Base-by-base conservation (phyloP, 2,113 vertebrate species). In the Channa argus region DNA sequence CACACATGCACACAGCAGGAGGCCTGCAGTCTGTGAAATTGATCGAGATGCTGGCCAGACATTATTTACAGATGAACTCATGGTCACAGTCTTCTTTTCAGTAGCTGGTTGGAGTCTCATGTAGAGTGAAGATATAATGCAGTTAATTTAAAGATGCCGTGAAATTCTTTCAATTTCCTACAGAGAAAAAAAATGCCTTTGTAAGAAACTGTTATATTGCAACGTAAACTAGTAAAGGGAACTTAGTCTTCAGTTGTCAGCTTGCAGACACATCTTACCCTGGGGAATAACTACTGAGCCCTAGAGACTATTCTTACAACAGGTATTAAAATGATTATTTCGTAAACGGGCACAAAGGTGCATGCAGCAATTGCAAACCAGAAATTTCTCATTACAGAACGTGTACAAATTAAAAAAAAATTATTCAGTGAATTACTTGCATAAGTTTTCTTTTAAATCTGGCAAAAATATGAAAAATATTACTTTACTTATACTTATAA, bases 1-100 rank as follows among this genome's bases (percentile, higher is more conserved):
- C 89, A 79, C 87, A 88, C 80, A 84, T 51, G 12, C 53, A 50
- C 62, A 0, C 85, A 66, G 43, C 77, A 13, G 84, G 84, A 64
- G 82, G 75, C 34, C 61, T 41, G 6, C 61, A 56, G 83, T 90
- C 84, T 90, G 83, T 90, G 84, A 87, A 91, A 90, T 69, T 84
- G 88, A 90, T 88, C 79, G 80, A 90, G 83, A 89, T 60, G 79
- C 65, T 63, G 47, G 68, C 64, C 74, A 86, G 80, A 84, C 86
- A 71, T 71, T 82, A 74, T 43, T 54, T 63, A 73, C 49, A 72
- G 76, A 76, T 73, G 65, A 58, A 63, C 50, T 59, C 73, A 55
- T 51, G 37, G 4, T 44, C 46, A 41, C 33, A 45, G 43, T 33
- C 56, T 69, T 46, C 71, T 15, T 1, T 47, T n/a, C 14, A 33